Base-by-base conservation (phyloP, 2,888 invertebrate species). In the Schizaphis graminum region DNA sequence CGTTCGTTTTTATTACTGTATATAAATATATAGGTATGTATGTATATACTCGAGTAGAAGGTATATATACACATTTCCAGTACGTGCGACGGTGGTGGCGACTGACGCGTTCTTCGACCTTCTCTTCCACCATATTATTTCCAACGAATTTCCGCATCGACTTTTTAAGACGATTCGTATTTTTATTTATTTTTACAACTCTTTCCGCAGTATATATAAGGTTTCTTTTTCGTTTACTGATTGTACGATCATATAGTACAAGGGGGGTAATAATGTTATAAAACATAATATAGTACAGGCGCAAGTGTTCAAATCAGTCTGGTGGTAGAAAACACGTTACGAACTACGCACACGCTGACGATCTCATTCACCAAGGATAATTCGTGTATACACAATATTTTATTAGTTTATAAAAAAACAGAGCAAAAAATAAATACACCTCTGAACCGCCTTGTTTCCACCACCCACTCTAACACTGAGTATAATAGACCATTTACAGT, bases 1-100 rank as follows among this genome's bases (percentile, higher is more conserved):
- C 91, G 85, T 91, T 91, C 44, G 84, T 91, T 91, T 91, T 85
- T 91, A 91, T 91, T 85, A 91, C 91, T 91, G 44, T 85, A 77
- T 41, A 28, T 28, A 11, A 11, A 26, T 28, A 61, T 11, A 61
- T 28, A 67, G 21, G 53, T n/a, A 61, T n/a, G 21, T 61, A 61
- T 10, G 13, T 61, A 35, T 77, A 21, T 77, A 77, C 3, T 21
- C 10, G 21, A 24, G 21, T 41, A 77, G 8, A 77, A 35, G n/a
- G 16, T n/a, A 67, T 13, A 21, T 77, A 77, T 35, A 77, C 24
- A 77, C 21, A 77, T 77, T 77, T 77, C 35, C 35, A n/a, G 21
- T 77, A 77, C 77, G 77, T 77, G 35, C 21, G 21, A 35, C 35
- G 77, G 77, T 35, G 77, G 67, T 77, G 77, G 77, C 77, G 77